Conservation (phyloP, 2,888 invertebrate genomes). For the Blomia tropicalis region DNA sequence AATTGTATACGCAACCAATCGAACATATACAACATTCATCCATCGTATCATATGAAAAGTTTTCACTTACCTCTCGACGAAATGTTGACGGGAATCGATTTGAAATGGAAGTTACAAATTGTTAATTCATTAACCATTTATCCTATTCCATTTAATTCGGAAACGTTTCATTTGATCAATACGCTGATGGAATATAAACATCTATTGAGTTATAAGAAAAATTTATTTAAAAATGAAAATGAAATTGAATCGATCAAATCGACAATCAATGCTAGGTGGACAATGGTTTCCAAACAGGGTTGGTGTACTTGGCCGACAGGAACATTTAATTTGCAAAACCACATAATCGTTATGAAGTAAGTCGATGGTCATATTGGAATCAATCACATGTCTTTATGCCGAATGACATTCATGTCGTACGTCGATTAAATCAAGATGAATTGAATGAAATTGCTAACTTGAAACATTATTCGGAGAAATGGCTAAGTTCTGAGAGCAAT, state of each 20-base stretch:
- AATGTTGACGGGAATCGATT: background rate
- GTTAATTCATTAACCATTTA: background rate
- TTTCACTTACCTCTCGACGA: background rate
- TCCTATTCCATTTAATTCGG: background rate
- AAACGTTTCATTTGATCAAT: background rate
- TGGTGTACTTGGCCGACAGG: slow-evolving; percentile 54
- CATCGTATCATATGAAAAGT: background rate
- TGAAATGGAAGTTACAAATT: background rate
- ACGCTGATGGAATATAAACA: background rate
- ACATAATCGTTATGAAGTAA: slow-evolving; percentile 59
- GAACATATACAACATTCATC: background rate
- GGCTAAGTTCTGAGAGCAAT: slow-evolving; percentile 31
- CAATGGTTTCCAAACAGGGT: background rate
- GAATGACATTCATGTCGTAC: slow-evolving; percentile 46
- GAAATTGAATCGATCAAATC: slow-evolving; percentile 6
- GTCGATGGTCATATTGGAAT: slow-evolving; percentile 73
- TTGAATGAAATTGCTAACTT: slow-evolving; percentile 15
- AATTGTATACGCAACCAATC: background rate
- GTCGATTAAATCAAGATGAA: slow-evolving; percentile 15
- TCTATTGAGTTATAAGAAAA: background rate
- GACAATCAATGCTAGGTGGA: background rate
- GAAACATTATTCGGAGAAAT: slow-evolving; percentile 27
- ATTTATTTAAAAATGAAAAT: background rate
- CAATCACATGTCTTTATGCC: slow-evolving; percentile 62
- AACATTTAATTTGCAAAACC: slow-evolving; percentile 49